Evolutionary conservation across 2,888 invertebrate genomes (phyloP).

Genomic region (Pocota personata): DNA sequence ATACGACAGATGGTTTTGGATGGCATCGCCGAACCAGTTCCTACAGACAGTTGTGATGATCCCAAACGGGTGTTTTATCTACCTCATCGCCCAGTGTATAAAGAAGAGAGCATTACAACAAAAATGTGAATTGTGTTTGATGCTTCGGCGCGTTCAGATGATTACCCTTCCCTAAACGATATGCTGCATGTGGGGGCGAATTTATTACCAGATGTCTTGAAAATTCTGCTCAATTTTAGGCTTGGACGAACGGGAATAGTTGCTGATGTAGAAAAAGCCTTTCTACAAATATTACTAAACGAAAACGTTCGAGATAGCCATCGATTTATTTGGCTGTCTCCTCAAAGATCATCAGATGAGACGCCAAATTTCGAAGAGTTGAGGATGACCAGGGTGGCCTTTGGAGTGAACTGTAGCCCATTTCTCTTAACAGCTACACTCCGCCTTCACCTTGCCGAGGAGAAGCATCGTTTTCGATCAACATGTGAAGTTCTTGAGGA

Average conservation of each 20-base stretch:
- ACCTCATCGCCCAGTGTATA: too few relatives aligned
- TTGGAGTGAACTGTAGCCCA: slow-evolving; percentile 22
- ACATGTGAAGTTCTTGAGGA: not conserved
- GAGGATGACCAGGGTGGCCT: slow-evolving; percentile 14
- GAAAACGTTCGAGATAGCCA: slow-evolving; percentile 13
- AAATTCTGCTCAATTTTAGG: slow-evolving; percentile 13
- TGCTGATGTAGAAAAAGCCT: slow-evolving; percentile 3
- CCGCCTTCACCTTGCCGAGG: not conserved
- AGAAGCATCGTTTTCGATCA: slow-evolving; percentile 9
- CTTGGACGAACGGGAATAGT: not conserved
- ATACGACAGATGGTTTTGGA: slow-evolving; percentile 11
- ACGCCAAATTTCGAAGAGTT: not conserved
- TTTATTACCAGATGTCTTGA: not conserved
- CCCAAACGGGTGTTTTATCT: too few relatives aligned
- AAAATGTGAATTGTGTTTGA: too few relatives aligned
- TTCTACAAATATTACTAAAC: not conserved
- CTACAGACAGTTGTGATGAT: too few relatives aligned
- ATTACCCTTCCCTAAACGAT: not conserved
- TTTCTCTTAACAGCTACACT: slow-evolving; percentile 3
- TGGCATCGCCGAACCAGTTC: slow-evolving; percentile 2
- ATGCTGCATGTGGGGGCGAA: not conserved
- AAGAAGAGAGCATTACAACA: too few relatives aligned
- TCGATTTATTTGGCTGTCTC: slow-evolving; percentile 8
- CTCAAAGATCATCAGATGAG: not conserved
- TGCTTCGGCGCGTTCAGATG: too few relatives aligned